Percentiles rank a stretch among this genome's conserved stretches.
These are phyloP conservation scores for Apaloderma vittatum DNA, from an alignment of 2,113 vertebrate species.

Conservation along the genomic window DNA sequence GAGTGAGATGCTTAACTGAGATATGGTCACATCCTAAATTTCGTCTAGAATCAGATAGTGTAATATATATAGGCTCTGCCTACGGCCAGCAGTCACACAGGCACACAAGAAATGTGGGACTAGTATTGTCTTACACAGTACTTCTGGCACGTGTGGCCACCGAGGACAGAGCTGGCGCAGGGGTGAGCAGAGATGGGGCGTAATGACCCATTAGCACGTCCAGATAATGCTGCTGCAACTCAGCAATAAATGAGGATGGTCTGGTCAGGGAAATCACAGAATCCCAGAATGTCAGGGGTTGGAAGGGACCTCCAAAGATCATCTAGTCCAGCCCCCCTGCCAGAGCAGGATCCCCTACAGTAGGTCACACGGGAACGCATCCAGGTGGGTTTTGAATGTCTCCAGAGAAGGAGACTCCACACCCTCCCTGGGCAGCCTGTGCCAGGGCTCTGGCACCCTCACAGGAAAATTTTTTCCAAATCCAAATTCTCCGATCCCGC, in stretches of 20 bases:
- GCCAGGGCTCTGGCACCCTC: no score
- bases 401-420: no score
- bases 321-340: no score
- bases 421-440: no score
- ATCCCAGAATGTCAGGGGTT: no score
- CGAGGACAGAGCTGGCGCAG: background rate
- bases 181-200: rapidly evolving
- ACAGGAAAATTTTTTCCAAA: no score
- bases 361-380: no score
- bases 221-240: background rate
- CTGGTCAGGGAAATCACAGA: rapidly evolving
- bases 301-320: no score
- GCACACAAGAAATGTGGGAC: background rate
- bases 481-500: background rate
- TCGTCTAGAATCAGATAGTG: background rate
- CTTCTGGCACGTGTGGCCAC: background rate
- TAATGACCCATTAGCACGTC: rapidly evolving
- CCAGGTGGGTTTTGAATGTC: no score
- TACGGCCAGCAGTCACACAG: background rate
- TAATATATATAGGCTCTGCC: background rate
- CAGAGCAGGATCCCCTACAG: no score
- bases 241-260: background rate
- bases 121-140: background rate
- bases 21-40: background rate
- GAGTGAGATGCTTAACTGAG: background rate